Evolutionary conservation across 1,140 invertebrate species (phyloP), one percentile per base, ranked within the genome.

Genomic region (Atta cephalotes): DNA sequence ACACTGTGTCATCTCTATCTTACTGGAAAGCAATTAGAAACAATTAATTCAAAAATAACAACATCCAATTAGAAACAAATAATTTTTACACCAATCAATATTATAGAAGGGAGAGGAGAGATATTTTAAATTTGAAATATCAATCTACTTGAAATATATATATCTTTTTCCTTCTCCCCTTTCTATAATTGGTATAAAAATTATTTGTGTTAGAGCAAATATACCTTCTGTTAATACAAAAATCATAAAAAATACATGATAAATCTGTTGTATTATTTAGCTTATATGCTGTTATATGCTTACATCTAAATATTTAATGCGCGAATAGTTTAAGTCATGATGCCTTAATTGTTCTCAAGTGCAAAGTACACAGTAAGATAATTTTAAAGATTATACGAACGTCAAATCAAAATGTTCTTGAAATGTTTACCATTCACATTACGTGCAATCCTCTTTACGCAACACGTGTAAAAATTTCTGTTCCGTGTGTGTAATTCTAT

Each of bases 351-450:
- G 1, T 56, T 68, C 9, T 53, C 14, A 51, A 70, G n/a, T 70
- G 49, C 10, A 60, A 80, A 70, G 5, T 6, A 25, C 10, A 56
- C 9, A 39, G 2, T 80, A 0, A 80, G 31, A 25, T 12, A 56
- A 70, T 70, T 21, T 35, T 25, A 39, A 45, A 45, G 58, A n/a
- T 28, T 14, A 12, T 70, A 39, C 0, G 5, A 53, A 14, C n/a
- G 3, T 53, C 56, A 58, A 16, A 60, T 62, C 3, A 25, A 16
- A 49, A n/a, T 80, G 14, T 66, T 56, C 12, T 31, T 31, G n/a
- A 80, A 80, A 80, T 68, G 9, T 56, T 80, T 68, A 4, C 14
- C 9, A 16, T 51, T n/a, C n/a, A 68, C 9, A 31, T 68, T 66
- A 14, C 12, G 25, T 39, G 3, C 6, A 39, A 58, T 58, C 60